Percentiles rank a stretch among this genome's conserved stretches.
Conservation (phyloP, 2,888 invertebrate genomes). For the Scrobipalpa atriplicella region DNA sequence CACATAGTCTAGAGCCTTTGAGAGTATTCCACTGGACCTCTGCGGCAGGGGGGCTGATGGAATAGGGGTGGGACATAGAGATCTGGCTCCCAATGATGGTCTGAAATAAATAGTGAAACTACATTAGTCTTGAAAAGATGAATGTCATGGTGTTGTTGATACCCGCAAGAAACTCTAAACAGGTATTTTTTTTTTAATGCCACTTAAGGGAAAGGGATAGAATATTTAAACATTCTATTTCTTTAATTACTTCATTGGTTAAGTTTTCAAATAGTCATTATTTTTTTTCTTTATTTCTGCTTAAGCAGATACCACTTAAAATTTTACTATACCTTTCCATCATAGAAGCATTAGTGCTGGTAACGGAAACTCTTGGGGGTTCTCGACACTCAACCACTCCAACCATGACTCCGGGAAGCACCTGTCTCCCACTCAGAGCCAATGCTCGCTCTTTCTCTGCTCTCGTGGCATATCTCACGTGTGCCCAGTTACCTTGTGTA, state of each 20-base stretch:
- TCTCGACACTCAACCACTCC: constrained; percentile 94
- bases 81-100: constrained; percentile 67
- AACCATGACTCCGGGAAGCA: constrained; percentile 94
- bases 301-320: neutral
- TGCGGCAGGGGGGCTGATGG: constrained; percentile 88
- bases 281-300: too few species aligned
- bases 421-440: constrained; percentile 92
- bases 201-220: too few species aligned
- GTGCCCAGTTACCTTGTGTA: constrained; percentile 96
- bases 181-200: too few species aligned
- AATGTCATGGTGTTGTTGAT: too few species aligned
- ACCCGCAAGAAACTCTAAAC: too few species aligned
- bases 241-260: too few species aligned
- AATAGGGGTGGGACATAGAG: constrained; percentile 80
- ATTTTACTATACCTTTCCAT: neutral
- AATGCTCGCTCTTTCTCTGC: constrained; percentile 95
- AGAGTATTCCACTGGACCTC: constrained; percentile 88
- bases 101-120: constrained; percentile 56
- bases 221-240: too few species aligned
- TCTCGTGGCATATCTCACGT: constrained; percentile 90
- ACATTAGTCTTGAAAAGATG: too few species aligned
- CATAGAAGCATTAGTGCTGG: constrained; percentile 52
- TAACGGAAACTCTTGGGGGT: constrained; percentile 71
- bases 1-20: constrained; percentile 94
- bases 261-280: too few species aligned